Evolutionary conservation across 2,113 vertebrate genomes (phyloP).

Genomic region (Gobio gobio): DNA sequence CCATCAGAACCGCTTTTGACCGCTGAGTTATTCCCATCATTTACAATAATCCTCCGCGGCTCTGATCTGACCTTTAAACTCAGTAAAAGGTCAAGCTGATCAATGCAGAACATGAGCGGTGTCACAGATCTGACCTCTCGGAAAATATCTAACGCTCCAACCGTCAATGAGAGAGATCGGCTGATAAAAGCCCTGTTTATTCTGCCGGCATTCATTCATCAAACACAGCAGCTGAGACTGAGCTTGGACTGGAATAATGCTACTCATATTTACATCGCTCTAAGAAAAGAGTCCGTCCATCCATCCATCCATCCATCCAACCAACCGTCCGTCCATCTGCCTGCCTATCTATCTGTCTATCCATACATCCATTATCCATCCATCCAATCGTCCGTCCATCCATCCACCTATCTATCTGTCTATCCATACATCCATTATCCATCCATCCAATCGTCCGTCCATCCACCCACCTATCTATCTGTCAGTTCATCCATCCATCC

Average conservation of each 20-base stretch:
- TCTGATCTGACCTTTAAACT: slow-evolving; percentile 4
- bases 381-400: no score
- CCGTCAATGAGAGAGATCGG: neutral
- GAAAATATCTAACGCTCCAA: neutral
- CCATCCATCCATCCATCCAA: no score
- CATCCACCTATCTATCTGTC: no score
- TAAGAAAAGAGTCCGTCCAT: no score
- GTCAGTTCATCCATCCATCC: no score
- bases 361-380: no score
- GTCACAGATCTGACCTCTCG: neutral
- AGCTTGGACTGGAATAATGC: neutral
- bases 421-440: no score
- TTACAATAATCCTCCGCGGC: slow-evolving; percentile 13
- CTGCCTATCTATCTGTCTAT: no score
- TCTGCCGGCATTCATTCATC: neutral
- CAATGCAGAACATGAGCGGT: slow-evolving; percentile 17
- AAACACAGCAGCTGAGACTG: neutral
- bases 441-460: no score
- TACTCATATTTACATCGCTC: neutral
- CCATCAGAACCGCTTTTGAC: neutral
- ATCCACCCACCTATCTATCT: no score
- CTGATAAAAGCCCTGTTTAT: neutral
- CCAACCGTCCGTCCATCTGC: no score
- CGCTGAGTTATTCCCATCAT: slow-evolving; percentile 29
- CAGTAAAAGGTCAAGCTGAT: slow-evolving; percentile 3